These are phyloP conservation scores for Cataglyphis cursor DNA, from an alignment of 2,888 invertebrate genomes.

Conservation along the genomic window DNA sequence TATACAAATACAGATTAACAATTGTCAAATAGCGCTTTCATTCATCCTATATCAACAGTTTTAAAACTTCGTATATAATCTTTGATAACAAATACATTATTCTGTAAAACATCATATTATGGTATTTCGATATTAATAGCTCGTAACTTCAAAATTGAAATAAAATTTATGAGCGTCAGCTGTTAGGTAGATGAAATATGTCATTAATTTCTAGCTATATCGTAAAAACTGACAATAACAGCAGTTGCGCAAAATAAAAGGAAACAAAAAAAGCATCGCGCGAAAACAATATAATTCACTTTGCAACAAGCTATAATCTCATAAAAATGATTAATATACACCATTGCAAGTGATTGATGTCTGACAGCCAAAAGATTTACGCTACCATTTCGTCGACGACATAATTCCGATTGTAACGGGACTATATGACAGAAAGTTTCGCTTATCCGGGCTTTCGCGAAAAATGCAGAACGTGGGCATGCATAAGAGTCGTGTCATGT, in stretches of 20 bases:
- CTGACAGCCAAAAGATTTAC: neutral
- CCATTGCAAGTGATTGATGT: slow-evolving; percentile 9
- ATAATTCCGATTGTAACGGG: slow-evolving; percentile 30
- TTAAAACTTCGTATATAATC: neutral
- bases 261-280: slow-evolving; percentile 9
- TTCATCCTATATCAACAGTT: neutral
- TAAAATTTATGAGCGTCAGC: slow-evolving; percentile 40
- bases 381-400: slow-evolving; percentile 8
- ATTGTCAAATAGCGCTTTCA: slow-evolving; percentile 35
- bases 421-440: slow-evolving; percentile 19
- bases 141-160: slow-evolving; percentile 35
- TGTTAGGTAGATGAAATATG: slow-evolving; percentile 18
- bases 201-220: slow-evolving; percentile 36
- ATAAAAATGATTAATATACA: slow-evolving; percentile 19
- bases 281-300: slow-evolving; percentile 22
- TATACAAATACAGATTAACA: slow-evolving; percentile 28
- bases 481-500: slow-evolving; percentile 61
- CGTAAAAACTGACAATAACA: neutral
- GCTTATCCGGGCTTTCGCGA: slow-evolving; percentile 3
- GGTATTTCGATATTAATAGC: slow-evolving; percentile 35
- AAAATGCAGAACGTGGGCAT: slow-evolving; percentile 46
- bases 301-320: slow-evolving; percentile 1
- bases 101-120: neutral
- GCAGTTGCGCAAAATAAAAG: slow-evolving; percentile 2
- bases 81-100: slow-evolving; percentile 23